Evolutionary conservation across 2,888 invertebrate species (phyloP).

Genomic region (Heliconius ethilla): DNA sequence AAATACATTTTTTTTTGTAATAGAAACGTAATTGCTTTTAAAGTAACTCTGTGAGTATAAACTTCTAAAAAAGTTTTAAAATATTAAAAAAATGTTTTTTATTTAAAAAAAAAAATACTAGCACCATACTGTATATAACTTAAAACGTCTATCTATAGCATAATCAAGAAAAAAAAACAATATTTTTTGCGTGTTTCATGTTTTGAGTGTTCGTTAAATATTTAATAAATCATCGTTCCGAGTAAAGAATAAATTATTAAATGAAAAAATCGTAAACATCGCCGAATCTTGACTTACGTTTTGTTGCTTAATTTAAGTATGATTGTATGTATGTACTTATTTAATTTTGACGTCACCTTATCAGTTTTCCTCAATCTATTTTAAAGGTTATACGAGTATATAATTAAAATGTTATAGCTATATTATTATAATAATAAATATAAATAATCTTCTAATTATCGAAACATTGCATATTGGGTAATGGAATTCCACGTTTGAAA

Average conservation of each 20-base stretch:
- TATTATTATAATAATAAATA: neutral
- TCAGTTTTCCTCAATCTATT: constrained; percentile 21
- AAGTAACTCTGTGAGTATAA: neutral
- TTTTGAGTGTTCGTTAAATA: constrained; percentile 37
- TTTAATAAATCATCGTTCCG: constrained; percentile 41
- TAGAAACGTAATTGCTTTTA: neutral
- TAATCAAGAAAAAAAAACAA: constrained; percentile 16
- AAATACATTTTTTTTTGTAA: neutral
- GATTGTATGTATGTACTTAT: constrained; percentile 14
- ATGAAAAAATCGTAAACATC: constrained; percentile 30
- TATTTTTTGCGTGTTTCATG: constrained; percentile 27
- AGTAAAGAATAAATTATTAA: constrained; percentile 40
- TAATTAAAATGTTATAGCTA: neutral
- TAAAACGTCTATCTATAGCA: constrained; percentile 6
- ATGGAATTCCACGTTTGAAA: too few species aligned
- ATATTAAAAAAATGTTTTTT: neutral
- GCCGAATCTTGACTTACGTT: constrained; percentile 10
- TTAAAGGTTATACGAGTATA: constrained; percentile 12
- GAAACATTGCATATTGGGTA: too few species aligned
- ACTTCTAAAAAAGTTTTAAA: neutral
- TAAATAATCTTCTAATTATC: too few species aligned
- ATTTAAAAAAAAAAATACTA: neutral
- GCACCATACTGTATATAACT: constrained; percentile 12
- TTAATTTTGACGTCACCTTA: constrained; percentile 16
- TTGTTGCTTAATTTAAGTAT: constrained; percentile 11